Evolutionary conservation across 2,888 invertebrate genomes (phyloP).

Genomic region (Mythimna pallens): DNA sequence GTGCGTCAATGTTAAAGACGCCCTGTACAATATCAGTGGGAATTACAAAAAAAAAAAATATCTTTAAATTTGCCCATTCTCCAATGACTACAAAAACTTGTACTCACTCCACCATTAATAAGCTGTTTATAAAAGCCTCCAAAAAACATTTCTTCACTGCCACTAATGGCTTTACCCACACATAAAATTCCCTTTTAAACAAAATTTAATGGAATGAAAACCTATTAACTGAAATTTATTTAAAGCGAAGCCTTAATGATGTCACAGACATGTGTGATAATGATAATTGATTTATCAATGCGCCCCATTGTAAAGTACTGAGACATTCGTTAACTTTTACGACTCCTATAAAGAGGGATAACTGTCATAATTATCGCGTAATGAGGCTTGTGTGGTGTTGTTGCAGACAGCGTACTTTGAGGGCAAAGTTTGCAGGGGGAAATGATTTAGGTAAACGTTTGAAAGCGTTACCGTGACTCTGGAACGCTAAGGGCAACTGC

Average conservation of each 20-base stretch:
- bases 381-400: slow-evolving; percentile 39
- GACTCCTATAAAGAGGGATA: slow-evolving; percentile 71
- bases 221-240: slow-evolving; percentile 49
- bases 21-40: too few relatives aligned
- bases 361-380: slow-evolving; percentile 52
- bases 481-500: too few relatives aligned
- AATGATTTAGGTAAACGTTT: not conserved
- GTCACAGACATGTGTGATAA: slow-evolving; percentile 48
- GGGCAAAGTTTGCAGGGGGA: not conserved
- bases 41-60: too few relatives aligned
- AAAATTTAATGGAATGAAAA: slow-evolving; percentile 51
- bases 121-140: slow-evolving; percentile 2
- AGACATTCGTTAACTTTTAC: slow-evolving; percentile 71
- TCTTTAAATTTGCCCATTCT: not conserved
- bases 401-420: slow-evolving; percentile 2
- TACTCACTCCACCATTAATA: slow-evolving; percentile 6
- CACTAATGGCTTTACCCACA: slow-evolving; percentile 19
- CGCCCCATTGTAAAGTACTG: slow-evolving; percentile 49
- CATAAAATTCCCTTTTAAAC: slow-evolving; percentile 33
- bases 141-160: slow-evolving; percentile 27
- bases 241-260: slow-evolving; percentile 41
- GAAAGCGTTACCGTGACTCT: too few relatives aligned
- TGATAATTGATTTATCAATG: slow-evolving; percentile 59
- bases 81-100: not conserved
- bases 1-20: too few relatives aligned